phyloP scores from a whole-genome alignment of 2,888 invertebrate species.

The Omphaloscelis lunosa region DNA sequence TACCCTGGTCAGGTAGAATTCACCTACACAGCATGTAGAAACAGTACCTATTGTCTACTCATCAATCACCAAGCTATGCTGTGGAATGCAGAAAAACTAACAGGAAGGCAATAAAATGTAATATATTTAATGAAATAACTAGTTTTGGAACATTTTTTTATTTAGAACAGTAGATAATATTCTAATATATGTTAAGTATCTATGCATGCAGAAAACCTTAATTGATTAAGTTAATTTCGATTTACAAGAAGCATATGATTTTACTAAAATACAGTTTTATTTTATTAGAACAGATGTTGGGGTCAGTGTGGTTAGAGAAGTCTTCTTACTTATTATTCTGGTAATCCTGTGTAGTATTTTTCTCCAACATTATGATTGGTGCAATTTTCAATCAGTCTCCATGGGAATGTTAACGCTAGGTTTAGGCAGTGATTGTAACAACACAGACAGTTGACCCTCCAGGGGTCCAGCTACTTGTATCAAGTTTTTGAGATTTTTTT shows the following conservation, averaged over 20 bases:
- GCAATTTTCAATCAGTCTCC: constrained; percentile 78
- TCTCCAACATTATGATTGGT: not conserved
- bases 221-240: not conserved
- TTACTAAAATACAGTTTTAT: not conserved
- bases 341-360: not conserved
- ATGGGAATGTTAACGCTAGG: constrained; percentile 75
- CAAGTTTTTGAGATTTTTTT: constrained; percentile 82
- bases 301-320: not conserved
- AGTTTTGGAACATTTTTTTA: not conserved
- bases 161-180: not conserved
- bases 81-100: not conserved
- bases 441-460: constrained; percentile 79
- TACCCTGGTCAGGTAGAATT: not conserved
- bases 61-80: not conserved
- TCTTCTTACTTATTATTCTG: not conserved
- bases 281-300: not conserved
- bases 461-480: constrained; percentile 81
- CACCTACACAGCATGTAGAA: not conserved
- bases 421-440: constrained; percentile 82
- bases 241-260: not conserved
- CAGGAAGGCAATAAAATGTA: not conserved
- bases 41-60: not conserved
- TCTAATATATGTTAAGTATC: not conserved
- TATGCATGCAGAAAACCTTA: not conserved
- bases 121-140: not conserved